A percentile compares a stretch with the other conserved stretches of the same genome.
phyloP scores from a whole-genome alignment of 2,888 invertebrate species.

The Zygogramma bicolorata region DNA sequence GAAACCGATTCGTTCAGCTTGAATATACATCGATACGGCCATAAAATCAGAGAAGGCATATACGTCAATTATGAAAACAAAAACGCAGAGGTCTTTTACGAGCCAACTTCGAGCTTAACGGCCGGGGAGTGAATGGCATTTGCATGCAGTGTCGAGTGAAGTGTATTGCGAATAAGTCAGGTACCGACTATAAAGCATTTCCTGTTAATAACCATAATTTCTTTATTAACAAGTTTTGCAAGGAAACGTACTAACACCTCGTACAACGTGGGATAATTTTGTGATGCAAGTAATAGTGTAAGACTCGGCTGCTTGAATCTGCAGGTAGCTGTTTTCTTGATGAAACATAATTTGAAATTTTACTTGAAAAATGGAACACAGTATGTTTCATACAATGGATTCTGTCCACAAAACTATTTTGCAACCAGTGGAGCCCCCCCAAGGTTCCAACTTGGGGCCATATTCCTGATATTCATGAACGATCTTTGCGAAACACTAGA shows the following conservation, averaged over 20 bases:
- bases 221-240: neutral
- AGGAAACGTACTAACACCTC: neutral
- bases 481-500: too few relatives aligned
- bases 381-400: too few relatives aligned
- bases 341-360: too few relatives aligned
- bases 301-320: too few relatives aligned
- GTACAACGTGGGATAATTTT: neutral
- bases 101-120: neutral
- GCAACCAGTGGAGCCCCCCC: too few relatives aligned
- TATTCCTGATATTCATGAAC: too few relatives aligned
- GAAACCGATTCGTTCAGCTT: constrained; percentile 36
- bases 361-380: too few relatives aligned
- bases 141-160: neutral
- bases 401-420: too few relatives aligned
- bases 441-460: too few relatives aligned
- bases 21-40: constrained; percentile 39
- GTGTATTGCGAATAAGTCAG: neutral
- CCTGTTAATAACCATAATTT: constrained; percentile 7
- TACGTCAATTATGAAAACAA: constrained; percentile 43
- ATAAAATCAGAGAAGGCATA: constrained; percentile 37
- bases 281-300: neutral
- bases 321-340: too few relatives aligned
- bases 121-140: neutral
- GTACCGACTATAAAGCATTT: constrained; percentile 7
- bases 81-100: constrained; percentile 28